These are phyloP conservation scores for Hyposoter dolosus DNA, from an alignment of 2,888 invertebrate species.

Conservation along the genomic window DNA sequence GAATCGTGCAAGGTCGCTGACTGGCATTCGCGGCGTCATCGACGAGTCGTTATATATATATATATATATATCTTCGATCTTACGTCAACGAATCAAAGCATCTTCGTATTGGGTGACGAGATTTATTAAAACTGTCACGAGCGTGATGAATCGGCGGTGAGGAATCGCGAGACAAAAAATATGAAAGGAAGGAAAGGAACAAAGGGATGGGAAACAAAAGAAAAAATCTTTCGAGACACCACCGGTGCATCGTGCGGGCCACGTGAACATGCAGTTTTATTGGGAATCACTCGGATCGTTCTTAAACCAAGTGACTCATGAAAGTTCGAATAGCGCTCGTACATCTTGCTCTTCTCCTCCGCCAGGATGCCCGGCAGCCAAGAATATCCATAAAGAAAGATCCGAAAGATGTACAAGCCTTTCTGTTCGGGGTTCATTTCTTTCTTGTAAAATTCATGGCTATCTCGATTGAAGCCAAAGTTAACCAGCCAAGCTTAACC, in stretches of 20 bases:
- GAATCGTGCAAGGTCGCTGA: conserved; percentile 42
- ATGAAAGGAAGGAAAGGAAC: background rate
- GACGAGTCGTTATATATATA: conserved; percentile 26
- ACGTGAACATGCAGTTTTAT: background rate
- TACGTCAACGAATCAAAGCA: conserved; percentile 30
- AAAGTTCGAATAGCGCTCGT: conserved; percentile 21
- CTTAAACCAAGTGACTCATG: conserved; percentile 35
- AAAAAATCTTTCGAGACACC: background rate
- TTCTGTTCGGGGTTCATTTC: background rate
- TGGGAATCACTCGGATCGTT: conserved; percentile 27
- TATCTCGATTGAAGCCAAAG: background rate
- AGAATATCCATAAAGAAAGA: conserved; percentile 1
- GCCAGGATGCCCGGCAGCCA: background rate
- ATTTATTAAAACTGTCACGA: background rate
- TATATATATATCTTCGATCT: conserved; percentile 20
- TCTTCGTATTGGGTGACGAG: conserved; percentile 24
- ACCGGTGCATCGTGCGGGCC: background rate
- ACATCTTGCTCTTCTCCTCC: background rate
- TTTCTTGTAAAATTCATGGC: background rate
- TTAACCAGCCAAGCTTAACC: too few species aligned
- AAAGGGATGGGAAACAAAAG: background rate
- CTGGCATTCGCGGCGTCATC: conserved; percentile 18
- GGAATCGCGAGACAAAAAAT: background rate
- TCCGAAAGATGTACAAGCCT: background rate
- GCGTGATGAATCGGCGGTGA: background rate